Base-by-base conservation (phyloP, 2,113 vertebrate genomes). In the Peromyscus polionotus region DNA sequence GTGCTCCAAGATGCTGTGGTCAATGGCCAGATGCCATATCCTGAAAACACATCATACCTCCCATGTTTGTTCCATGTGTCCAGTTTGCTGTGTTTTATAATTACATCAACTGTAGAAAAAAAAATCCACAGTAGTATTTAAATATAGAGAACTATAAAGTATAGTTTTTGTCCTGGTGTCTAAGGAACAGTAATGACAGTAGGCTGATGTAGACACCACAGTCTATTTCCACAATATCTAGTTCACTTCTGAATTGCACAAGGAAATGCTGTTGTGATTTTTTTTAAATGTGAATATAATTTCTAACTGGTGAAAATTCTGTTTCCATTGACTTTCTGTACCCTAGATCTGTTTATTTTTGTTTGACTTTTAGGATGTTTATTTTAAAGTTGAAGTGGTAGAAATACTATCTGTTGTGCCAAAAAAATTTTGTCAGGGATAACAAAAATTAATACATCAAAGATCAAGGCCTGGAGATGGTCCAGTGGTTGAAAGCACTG, bases 1-100 rank as follows among this genome's bases (percentile, higher is more conserved):
- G 98, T 97, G 95, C 98, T 98, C 98, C 98, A 98, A 98, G 95
- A 96, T 84, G 91, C 96, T 98, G 97, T 98, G 97, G 98, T 98
- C 93, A 94, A 93, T 98, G 98, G 98, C 98, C 97, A 61, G 79
- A 90, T 67, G 95, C 98, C 98, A 98, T 61, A 91, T 97, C 51
- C 88, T 98, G 94, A 80, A 97, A 98, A 97, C 88, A 81, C 86
- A 96, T 92, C 95, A 93, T n/a, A 97, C 97, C 98, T 97, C 97
- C 94, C 84, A 91, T 98, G 97, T 98, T 98, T 98, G 77, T 97
- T 98, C 91, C 94, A 92, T 97, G 93, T 94, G 96, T 96, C 97
- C 90, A 96, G 98, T 98, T 97, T 96, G 90, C 97, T 96, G 90
- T 96, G 79, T 67, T 93, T 97, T 93, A 80, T 68, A 94, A 98